Percentiles rank a stretch among this genome's conserved stretches.
Evolutionary conservation across 2,797 vertebrate species (phyloP).

Genomic region (Halcyon badia): DNA sequence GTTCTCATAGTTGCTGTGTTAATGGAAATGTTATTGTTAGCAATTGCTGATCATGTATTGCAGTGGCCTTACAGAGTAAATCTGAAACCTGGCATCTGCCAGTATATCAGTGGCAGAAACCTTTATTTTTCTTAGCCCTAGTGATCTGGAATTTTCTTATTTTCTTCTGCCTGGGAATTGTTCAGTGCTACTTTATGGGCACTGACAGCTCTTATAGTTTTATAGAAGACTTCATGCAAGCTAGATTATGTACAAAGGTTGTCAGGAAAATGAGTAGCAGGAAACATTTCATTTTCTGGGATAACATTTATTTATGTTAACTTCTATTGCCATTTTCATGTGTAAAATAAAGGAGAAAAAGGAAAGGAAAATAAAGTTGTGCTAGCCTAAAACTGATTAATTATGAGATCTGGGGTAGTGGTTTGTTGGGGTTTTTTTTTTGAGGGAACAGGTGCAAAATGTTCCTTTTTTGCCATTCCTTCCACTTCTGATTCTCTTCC

Average conservation of each 20-base stretch:
- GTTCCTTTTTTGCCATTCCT: neutral
- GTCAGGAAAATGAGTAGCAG: neutral
- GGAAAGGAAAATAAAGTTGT: neutral
- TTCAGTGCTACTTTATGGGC: neutral
- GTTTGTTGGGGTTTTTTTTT: neutral
- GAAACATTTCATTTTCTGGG: neutral
- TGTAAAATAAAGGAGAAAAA: neutral
- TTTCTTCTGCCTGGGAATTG: neutral
- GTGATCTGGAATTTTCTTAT: neutral
- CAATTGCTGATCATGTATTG: neutral
- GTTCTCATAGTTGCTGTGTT: neutral
- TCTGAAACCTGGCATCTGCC: neutral
- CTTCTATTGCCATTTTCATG: neutral
- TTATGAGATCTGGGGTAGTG: neutral
- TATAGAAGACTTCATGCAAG: neutral
- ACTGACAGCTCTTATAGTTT: neutral
- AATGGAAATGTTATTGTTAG: neutral
- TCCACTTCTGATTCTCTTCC: neutral
- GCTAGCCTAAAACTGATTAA: neutral
- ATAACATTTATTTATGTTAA: neutral
- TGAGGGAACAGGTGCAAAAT: neutral
- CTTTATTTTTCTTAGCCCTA: neutral
- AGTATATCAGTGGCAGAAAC: neutral
- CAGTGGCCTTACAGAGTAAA: neutral
- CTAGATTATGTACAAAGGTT: fast-evolving